Evolutionary conservation across 1,140 invertebrate genomes (phyloP).

Genomic region (Euschistus heros): DNA sequence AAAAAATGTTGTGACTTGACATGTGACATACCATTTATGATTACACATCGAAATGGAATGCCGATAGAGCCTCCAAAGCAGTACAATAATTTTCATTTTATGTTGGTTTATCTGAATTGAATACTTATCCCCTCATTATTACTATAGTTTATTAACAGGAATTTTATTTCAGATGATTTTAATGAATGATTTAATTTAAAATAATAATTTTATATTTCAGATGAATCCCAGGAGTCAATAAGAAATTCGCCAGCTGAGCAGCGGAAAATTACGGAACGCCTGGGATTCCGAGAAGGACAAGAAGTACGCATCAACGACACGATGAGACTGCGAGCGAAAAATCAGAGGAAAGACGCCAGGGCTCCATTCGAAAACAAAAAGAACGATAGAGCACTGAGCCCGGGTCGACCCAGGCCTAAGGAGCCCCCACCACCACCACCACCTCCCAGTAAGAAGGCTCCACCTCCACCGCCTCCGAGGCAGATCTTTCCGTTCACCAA

Average conservation of each 20-base stretch:
- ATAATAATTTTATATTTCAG: constrained; percentile 1
- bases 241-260: constrained; percentile 31
- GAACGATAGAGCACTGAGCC: constrained; percentile 29
- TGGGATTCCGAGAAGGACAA: constrained; percentile 32
- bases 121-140: no score
- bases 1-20: no score
- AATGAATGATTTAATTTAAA: no score
- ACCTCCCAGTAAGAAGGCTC: constrained; percentile 21
- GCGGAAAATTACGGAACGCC: constrained; percentile 42
- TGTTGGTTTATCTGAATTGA: no score
- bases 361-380: constrained; percentile 10
- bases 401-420: constrained; percentile 31
- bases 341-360: constrained; percentile 33
- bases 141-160: no score
- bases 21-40: no score
- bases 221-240: constrained; percentile 5
- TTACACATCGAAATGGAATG: no score
- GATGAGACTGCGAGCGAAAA: constrained; percentile 59
- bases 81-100: no score
- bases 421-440: constrained; percentile 37
- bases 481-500: constrained; percentile 31
- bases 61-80: no score
- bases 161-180: no score
- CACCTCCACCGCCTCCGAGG: constrained; percentile 30
- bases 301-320: constrained; percentile 48